Conservation (phyloP, 1,140 invertebrate genomes). For the Drosophila athabasca region DNA sequence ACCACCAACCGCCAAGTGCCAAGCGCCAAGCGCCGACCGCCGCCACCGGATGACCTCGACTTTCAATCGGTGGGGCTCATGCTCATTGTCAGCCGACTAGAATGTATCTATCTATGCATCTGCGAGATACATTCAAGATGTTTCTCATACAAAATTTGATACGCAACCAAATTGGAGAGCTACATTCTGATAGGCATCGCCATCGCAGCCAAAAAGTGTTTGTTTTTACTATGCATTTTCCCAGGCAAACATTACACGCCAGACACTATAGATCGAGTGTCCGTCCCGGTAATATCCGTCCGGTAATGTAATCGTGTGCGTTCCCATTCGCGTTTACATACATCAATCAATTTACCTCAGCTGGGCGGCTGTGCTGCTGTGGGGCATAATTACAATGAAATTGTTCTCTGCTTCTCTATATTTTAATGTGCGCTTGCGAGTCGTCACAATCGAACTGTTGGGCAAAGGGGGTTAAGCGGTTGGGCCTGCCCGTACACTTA, state of each 20-base stretch:
- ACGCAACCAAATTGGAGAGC: constrained; percentile 35
- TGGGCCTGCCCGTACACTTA: constrained; percentile 25
- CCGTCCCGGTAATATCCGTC: not conserved
- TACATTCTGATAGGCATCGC: constrained; percentile 51
- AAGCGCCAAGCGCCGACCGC: constrained; percentile 26
- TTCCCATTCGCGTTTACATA: constrained; percentile 50
- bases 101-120: constrained; percentile 40
- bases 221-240: constrained; percentile 56
- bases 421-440: constrained; percentile 37
- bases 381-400: constrained; percentile 62
- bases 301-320: not conserved
- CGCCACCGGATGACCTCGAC: constrained; percentile 67
- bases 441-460: not conserved
- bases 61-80: constrained; percentile 48
- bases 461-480: constrained; percentile 45
- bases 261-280: not conserved
- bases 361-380: constrained; percentile 14
- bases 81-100: constrained; percentile 36
- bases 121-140: constrained; percentile 15
- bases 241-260: constrained; percentile 20
- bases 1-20: no score
- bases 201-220: constrained; percentile 26
- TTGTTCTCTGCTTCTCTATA: constrained; percentile 29
- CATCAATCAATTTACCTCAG: constrained; percentile 64
- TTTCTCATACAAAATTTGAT: constrained; percentile 48